Evolutionary conservation across 2,888 invertebrate genomes (phyloP).

Genomic region (Hoplodrina blanda): DNA sequence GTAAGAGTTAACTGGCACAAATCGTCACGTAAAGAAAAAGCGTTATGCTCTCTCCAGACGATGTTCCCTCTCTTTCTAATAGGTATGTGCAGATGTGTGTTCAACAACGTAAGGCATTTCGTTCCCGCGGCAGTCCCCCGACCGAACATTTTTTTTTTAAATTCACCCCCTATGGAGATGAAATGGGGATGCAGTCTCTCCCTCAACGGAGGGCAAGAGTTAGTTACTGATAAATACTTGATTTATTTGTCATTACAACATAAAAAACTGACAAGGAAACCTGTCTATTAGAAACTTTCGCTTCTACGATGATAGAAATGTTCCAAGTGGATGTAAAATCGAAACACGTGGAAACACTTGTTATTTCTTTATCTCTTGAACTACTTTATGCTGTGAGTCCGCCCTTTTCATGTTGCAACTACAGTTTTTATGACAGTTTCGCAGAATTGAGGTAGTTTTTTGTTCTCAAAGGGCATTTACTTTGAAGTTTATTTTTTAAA

Average conservation of each 20-base stretch:
- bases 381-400: slow-evolving; percentile 33
- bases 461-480: not conserved
- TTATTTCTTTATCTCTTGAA: slow-evolving; percentile 46
- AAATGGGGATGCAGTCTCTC: too few relatives aligned
- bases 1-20: too few relatives aligned
- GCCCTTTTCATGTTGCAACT: slow-evolving; percentile 17
- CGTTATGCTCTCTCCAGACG: too few relatives aligned
- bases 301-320: not conserved
- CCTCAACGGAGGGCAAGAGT: too few relatives aligned
- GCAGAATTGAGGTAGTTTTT: not conserved
- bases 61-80: too few relatives aligned
- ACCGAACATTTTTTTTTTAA: too few relatives aligned
- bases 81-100: too few relatives aligned
- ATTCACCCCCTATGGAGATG: too few relatives aligned
- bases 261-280: not conserved
- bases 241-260: not conserved
- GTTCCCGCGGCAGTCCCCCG: too few relatives aligned
- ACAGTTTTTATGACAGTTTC: slow-evolving; percentile 8
- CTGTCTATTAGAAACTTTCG: slow-evolving; percentile 11
- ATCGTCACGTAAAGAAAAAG: too few relatives aligned
- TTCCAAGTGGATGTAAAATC: slow-evolving; percentile 15
- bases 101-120: too few relatives aligned
- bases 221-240: too few relatives aligned
- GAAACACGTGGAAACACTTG: slow-evolving; percentile 61
- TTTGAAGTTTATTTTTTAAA: not conserved